Percentiles rank a stretch among this genome's conserved stretches.
Conservation (phyloP, 1,140 invertebrate species). For the Hestina assimilis region DNA sequence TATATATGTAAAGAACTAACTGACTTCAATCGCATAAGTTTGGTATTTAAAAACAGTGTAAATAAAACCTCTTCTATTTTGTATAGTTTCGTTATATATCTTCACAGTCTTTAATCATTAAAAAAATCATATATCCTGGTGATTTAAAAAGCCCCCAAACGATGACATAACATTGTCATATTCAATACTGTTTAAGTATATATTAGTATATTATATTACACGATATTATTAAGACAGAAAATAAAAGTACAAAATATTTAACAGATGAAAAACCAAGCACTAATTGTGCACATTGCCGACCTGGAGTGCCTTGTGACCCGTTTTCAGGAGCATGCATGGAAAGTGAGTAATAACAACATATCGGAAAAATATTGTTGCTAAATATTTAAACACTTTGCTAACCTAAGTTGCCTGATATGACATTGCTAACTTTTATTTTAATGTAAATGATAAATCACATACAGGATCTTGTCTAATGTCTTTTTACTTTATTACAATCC, state of each 20-base stretch:
- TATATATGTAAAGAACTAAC: too few relatives aligned
- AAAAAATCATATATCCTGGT: too few relatives aligned
- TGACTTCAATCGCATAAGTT: too few relatives aligned
- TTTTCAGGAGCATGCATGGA: constrained; percentile 87
- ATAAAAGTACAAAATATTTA: constrained; percentile 4
- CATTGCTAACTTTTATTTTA: constrained; percentile 22
- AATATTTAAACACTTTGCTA: constrained; percentile 38
- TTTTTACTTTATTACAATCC: constrained; percentile 35
- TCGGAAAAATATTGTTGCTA: constrained; percentile 17
- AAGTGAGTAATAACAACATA: constrained; percentile 80
- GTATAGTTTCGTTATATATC: too few relatives aligned
- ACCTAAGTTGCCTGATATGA: constrained; percentile 23
- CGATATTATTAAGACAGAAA: not conserved
- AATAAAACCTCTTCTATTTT: too few relatives aligned
- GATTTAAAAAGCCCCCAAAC: too few relatives aligned
- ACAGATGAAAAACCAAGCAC: constrained; percentile 46
- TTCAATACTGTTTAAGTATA: too few relatives aligned
- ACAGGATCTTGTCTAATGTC: constrained; percentile 28
- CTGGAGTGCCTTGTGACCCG: constrained; percentile 85
- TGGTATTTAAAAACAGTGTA: too few relatives aligned
- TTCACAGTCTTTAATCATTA: too few relatives aligned
- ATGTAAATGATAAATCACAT: constrained; percentile 19
- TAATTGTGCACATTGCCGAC: constrained; percentile 86
- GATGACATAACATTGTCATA: too few relatives aligned
- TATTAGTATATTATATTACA: too few relatives aligned